Conservation (phyloP, 2,113 vertebrate species). For the Cairina moschata region DNA sequence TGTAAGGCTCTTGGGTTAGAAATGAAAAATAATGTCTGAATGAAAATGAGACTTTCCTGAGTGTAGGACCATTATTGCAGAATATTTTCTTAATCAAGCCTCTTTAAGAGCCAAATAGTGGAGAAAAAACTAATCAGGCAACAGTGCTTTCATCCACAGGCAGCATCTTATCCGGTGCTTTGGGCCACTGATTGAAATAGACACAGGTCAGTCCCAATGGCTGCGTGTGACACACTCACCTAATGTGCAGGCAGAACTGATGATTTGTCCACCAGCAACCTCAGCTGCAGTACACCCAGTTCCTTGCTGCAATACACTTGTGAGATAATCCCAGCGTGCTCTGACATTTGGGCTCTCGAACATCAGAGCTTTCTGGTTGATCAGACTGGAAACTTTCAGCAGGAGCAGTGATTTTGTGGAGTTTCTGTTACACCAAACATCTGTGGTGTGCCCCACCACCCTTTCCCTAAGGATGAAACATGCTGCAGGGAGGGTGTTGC, state of each 20-base stretch:
- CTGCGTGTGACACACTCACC: not conserved
- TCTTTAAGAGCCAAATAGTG: constrained; percentile 2
- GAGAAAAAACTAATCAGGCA: constrained; percentile 6
- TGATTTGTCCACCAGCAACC: not conserved
- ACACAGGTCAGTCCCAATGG: not conserved
- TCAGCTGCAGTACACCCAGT: constrained; percentile 18
- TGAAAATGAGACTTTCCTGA: constrained; percentile 71
- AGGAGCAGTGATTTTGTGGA: constrained; percentile 61
- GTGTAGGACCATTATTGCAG: constrained; percentile 59
- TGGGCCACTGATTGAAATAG: not conserved
- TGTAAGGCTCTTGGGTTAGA: constrained; percentile 73
- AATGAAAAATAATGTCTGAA: constrained; percentile 77
- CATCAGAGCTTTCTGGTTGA: constrained; percentile 57
- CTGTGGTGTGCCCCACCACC: constrained; percentile 78
- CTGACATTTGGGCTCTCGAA: constrained; percentile 58
- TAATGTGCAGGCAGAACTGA: not conserved
- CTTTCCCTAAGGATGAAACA: constrained; percentile 79
- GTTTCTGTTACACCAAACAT: constrained; percentile 77
- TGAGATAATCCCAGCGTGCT: constrained; percentile 48
- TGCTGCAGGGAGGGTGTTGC: constrained; percentile 72
- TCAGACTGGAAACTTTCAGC: constrained; percentile 66
- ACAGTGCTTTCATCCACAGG: not conserved
- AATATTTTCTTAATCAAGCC: constrained; percentile 62
- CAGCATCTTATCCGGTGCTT: not conserved
- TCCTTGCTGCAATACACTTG: constrained; percentile 17